phyloP scores from a whole-genome alignment of 2,113 vertebrate species.

The Lanius ludovicianus region DNA sequence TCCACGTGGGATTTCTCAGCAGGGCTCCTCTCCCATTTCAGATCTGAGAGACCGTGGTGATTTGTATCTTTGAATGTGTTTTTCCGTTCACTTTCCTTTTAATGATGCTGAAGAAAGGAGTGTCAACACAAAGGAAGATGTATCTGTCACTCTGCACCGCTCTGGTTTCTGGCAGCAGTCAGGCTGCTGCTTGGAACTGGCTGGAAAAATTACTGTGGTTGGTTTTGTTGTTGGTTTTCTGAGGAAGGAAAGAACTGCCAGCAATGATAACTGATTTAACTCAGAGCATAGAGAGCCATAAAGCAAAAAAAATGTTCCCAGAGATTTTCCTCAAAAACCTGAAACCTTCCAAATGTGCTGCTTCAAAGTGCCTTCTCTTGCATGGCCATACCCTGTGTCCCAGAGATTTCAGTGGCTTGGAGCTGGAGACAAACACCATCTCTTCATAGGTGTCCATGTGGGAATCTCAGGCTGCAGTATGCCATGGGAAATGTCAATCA shows the following conservation, averaged over 20 bases:
- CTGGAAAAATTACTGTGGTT: background rate
- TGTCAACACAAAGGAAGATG: background rate
- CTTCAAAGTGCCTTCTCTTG: background rate
- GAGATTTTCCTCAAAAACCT: background rate
- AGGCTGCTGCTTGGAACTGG: background rate
- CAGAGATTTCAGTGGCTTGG: background rate
- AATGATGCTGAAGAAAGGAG: conserved; percentile 28
- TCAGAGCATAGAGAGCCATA: background rate
- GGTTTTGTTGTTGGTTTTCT: background rate
- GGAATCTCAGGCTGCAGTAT: background rate
- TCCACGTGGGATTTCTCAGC: background rate
- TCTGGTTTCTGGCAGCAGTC: background rate
- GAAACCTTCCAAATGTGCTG: background rate
- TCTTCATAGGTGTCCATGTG: background rate
- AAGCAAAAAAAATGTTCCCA: background rate
- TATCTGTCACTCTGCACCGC: background rate
- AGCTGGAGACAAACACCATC: background rate
- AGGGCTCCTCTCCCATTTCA: background rate
- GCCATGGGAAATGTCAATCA: accelerated
- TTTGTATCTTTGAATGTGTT: conserved; percentile 34
- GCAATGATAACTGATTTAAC: background rate
- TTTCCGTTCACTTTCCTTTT: conserved; percentile 26
- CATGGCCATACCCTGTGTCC: background rate
- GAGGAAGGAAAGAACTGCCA: background rate
- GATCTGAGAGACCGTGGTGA: background rate